Evolutionary conservation across 2,797 vertebrate species (phyloP).

Genomic region (Tinamus major): DNA sequence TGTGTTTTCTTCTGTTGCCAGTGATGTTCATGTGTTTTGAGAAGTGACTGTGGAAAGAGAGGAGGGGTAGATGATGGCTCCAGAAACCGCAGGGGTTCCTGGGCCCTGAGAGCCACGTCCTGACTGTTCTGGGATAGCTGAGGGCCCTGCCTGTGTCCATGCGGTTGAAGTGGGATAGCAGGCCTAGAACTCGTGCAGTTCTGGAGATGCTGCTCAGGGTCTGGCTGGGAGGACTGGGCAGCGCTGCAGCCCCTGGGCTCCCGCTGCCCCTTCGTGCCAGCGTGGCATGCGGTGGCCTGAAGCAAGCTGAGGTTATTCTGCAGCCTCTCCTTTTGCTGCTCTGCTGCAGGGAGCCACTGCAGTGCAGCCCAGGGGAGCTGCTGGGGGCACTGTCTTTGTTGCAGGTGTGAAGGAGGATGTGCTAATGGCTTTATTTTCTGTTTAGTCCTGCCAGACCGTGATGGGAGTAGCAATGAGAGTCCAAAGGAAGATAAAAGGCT

Average conservation of each 20-base stretch:
- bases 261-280: background rate
- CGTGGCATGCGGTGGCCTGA: background rate
- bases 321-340: too few relatives aligned
- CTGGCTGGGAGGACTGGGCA: background rate
- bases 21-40: background rate
- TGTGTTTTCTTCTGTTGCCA: background rate
- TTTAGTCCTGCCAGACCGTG: slow-evolving; percentile 76
- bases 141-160: background rate
- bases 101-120: accelerated
- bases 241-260: background rate
- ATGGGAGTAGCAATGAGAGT: slow-evolving; percentile 14
- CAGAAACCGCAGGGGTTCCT: background rate
- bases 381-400: accelerated
- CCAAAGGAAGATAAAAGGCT: slow-evolving; percentile 70
- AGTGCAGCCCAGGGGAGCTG: accelerated
- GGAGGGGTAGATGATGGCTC: background rate
- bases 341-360: background rate
- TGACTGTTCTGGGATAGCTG: accelerated
- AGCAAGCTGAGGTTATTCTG: background rate
- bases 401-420: accelerated
- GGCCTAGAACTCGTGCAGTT: background rate
- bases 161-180: too few relatives aligned
- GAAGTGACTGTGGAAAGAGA: background rate
- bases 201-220: background rate
- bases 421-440: background rate